These are phyloP conservation scores for Sebastes diploproa DNA, from an alignment of 2,797 vertebrate species.

Conservation along the genomic window DNA sequence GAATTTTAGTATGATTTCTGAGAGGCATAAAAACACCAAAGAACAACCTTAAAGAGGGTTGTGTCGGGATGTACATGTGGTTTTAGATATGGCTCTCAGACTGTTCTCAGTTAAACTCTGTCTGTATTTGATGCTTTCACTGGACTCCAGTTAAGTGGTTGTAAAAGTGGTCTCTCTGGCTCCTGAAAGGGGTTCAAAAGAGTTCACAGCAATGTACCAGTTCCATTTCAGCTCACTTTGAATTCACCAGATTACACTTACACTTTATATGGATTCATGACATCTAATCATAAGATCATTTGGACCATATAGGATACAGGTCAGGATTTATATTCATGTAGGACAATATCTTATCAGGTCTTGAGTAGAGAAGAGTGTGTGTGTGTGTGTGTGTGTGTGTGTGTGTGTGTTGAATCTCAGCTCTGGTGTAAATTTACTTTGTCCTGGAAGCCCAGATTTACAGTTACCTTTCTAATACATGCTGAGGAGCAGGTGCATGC, in stretches of 20 bases:
- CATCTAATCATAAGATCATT: neutral
- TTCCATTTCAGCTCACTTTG: neutral
- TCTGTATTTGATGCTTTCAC: neutral
- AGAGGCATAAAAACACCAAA: neutral
- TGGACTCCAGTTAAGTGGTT: neutral
- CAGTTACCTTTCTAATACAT: slow-evolving; percentile 25
- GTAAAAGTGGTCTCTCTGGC: neutral
- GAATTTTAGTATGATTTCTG: neutral
- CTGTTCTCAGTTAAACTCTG: neutral
- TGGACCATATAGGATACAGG: neutral
- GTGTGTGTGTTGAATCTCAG: neutral
- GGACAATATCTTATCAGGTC: neutral
- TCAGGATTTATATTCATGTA: neutral
- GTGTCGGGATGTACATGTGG: neutral
- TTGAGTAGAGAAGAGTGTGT: neutral
- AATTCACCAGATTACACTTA: neutral
- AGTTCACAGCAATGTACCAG: neutral
- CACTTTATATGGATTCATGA: neutral
- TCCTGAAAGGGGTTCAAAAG: neutral
- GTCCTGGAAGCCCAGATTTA: slow-evolving; percentile 12
- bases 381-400: neutral
- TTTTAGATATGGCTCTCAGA: neutral
- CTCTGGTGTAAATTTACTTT: slow-evolving; percentile 9
- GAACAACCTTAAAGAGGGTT: neutral
- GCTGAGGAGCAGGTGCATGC: slow-evolving; percentile 55